Percentiles rank a stretch among this genome's conserved stretches.
These are phyloP conservation scores for Aulostomus chinensis DNA, from an alignment of 2,797 vertebrate genomes.

Conservation along the genomic window DNA sequence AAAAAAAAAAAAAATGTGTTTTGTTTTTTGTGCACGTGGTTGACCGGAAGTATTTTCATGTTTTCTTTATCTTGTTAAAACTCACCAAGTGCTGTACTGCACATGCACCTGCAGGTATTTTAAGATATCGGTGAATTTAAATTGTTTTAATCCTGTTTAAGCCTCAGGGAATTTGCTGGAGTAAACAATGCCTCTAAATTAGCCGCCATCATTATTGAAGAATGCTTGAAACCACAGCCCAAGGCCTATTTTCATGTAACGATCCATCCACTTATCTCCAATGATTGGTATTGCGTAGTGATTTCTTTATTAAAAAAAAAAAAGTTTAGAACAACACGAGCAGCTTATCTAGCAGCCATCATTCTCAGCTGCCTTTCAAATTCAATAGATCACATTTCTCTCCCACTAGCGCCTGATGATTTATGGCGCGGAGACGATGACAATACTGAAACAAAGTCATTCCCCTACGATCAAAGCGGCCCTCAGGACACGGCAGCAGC, in stretches of 20 bases:
- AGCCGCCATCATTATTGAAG: constrained; percentile 46
- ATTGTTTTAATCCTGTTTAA: constrained; percentile 21
- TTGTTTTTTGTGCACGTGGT: neutral
- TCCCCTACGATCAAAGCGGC: constrained; percentile 48
- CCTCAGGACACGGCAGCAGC: constrained; percentile 49
- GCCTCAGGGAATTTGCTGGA: constrained; percentile 31
- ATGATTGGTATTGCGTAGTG: constrained; percentile 18
- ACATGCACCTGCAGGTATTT: constrained; percentile 17
- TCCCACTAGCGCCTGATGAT: constrained; percentile 36
- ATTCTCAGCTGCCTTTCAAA: constrained; percentile 32
- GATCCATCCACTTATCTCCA: constrained; percentile 37
- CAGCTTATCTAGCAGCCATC: constrained; percentile 34
- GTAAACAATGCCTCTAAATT: constrained; percentile 28
- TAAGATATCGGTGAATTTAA: constrained; percentile 9
- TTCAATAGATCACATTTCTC: constrained; percentile 33
- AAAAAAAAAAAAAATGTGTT: no score
- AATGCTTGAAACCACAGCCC: no score
- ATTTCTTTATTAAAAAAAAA: no score
- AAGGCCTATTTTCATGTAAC: no score
- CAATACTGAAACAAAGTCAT: constrained; percentile 56
- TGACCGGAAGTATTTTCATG: no score
- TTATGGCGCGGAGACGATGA: constrained; percentile 32
- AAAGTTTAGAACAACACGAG: constrained; percentile 28
- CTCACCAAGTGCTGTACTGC: no score
- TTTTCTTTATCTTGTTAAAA: neutral